Conservation (phyloP, 1,140 invertebrate genomes). For the Drosophila kikkawai region DNA sequence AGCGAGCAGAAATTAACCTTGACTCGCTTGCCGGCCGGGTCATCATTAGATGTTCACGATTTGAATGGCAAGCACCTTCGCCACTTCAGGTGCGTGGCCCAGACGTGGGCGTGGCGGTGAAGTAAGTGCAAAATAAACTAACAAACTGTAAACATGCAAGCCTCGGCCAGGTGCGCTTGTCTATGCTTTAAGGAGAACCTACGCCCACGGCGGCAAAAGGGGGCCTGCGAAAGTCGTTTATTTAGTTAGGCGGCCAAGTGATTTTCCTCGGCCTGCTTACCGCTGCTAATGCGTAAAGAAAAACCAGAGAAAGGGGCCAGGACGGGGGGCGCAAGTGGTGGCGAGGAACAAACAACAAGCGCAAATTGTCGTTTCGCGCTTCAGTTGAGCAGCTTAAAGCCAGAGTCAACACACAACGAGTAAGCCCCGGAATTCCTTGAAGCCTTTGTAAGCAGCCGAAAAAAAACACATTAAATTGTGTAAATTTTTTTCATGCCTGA, state of each 20-base stretch:
- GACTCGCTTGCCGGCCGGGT: conserved; percentile 13
- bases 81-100: conserved; percentile 12
- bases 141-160: conserved; percentile 65
- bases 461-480: conserved; percentile 62
- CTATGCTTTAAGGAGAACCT: conserved; percentile 35
- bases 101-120: conserved; percentile 21
- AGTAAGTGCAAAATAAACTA: conserved; percentile 60
- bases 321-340: conserved; percentile 8
- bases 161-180: conserved; percentile 24
- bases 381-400: conserved; percentile 81
- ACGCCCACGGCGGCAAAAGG: conserved; percentile 4
- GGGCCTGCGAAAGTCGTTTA: conserved; percentile 41
- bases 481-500: conserved; percentile 63
- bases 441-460: conserved; percentile 59
- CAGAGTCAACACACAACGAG: conserved; percentile 65
- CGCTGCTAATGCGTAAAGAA: conserved; percentile 57
- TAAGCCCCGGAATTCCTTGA: conserved; percentile 61
- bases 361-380: conserved; percentile 80
- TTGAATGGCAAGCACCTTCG: conserved; percentile 3
- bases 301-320: neutral
- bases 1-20: conserved; percentile 29
- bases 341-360: conserved; percentile 64
- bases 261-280: conserved; percentile 48
- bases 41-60: conserved; percentile 29
- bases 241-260: conserved; percentile 57